Evolutionary conservation across 64 coral and sea anemone species (phyloP).

Genomic region (Stichodactyla helianthus): DNA sequence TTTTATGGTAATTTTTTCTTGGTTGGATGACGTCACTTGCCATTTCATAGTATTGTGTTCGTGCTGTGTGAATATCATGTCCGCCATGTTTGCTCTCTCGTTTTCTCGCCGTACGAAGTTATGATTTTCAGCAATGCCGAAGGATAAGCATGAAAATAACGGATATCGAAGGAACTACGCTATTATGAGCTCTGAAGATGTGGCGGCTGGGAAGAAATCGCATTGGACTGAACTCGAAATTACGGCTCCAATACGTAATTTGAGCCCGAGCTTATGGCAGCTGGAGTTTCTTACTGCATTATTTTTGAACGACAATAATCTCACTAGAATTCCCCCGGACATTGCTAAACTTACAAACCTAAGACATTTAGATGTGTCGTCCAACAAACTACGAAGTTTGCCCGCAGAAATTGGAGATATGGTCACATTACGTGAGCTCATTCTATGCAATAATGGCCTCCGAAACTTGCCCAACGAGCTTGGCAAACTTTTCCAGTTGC

Average conservation of each 20-base stretch:
- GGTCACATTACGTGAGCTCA: slow-evolving; percentile 98
- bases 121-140: slow-evolving; percentile 91
- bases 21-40: slow-evolving; percentile 18
- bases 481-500: slow-evolving; percentile 97
- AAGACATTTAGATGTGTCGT: slow-evolving; percentile 91
- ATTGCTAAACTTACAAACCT: slow-evolving; percentile 81
- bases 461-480: slow-evolving; percentile 94
- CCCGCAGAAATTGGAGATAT: slow-evolving; percentile 99
- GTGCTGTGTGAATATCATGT: slow-evolving; percentile 78
- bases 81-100: slow-evolving; percentile 72
- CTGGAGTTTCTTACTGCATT: slow-evolving; percentile 94
- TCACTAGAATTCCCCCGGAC: slow-evolving; percentile 93
- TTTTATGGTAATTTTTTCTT: background rate
- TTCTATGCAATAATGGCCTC: slow-evolving; percentile 93
- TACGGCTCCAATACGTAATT: slow-evolving; percentile 91
- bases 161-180: slow-evolving; percentile 84
- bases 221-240: slow-evolving; percentile 97
- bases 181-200: slow-evolving; percentile 90
- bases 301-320: slow-evolving; percentile 95
- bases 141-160: slow-evolving; percentile 95
- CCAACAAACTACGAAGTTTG: slow-evolving; percentile 98
- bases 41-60: slow-evolving; percentile 50
- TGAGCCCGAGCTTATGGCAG: slow-evolving; percentile 98
- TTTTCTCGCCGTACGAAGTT: slow-evolving; percentile 66
- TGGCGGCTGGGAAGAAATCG: slow-evolving; percentile 90